Base-by-base conservation (phyloP, 2,797 vertebrate genomes). In the Pangasius macronema region DNA sequence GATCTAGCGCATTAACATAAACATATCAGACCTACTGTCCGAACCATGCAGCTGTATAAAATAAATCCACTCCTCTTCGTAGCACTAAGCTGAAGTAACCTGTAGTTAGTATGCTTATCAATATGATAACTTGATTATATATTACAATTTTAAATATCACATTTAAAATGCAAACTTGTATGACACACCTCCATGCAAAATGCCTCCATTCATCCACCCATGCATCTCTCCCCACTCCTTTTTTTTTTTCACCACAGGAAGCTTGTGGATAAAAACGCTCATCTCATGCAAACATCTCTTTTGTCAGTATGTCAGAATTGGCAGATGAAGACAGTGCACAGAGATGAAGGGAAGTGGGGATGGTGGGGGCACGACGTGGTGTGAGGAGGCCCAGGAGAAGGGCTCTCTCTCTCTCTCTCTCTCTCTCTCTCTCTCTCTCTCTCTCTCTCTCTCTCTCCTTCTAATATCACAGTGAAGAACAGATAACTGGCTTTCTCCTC, bases 301-400 rank as follows among this genome's bases (percentile, higher is more conserved):
- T 72, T 76, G 61, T 55, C 57, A 82, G 77, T 85, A 88, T 88
- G 83, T 89, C 85, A 89, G 85, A 85, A 82, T 55, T 89, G 87
- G 86, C 84, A 87, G 85, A 88, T 83, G 57, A 86, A 86, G 82
- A 86, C 76, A 84, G 73, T 81, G 30, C 20, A 70, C 33, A 57
- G 86, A 75, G 46, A 86, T 83, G 85, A 87, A 87, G 70, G 85
- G 87, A 89, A 84, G 79, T 81, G 42, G 79, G 27, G 67, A 46
- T 22, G n/a, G 75, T 2, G 22, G 83, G 76, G 63, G 76, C 53
- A 24, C 51, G 83, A 55, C 73, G 85, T 82, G 75, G 61, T 70
- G 42, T 46, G 89, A 87, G 67, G 36, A 67, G 49, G 39, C 86
- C 63, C 77, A 73, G 55, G 73, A 88, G 77, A 88, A 80, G 79